A percentile compares a stretch with the other conserved stretches of the same genome.
Evolutionary conservation across 1,140 invertebrate species (phyloP).

Genomic region (Spodoptera litura): DNA sequence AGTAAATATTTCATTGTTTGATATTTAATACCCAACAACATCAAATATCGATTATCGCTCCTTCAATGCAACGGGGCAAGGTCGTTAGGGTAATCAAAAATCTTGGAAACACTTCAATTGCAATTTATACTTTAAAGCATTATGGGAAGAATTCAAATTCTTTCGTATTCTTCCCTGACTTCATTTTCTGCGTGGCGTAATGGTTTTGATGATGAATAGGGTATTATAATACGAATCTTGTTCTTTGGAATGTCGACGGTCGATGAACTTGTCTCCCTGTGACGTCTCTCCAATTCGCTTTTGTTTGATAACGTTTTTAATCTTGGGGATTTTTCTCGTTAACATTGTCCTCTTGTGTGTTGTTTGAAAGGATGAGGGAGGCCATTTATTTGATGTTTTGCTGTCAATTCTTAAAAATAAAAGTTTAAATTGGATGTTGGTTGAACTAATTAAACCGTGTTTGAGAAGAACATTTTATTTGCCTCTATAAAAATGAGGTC

Average conservation of each 20-base stretch:
- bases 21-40: slow-evolving; percentile 46
- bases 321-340: slow-evolving; percentile 13
- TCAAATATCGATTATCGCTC: slow-evolving; percentile 62
- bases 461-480: too few relatives aligned
- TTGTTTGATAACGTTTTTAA: slow-evolving; percentile 31
- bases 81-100: slow-evolving; percentile 53
- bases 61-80: slow-evolving; percentile 50
- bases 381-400: too few relatives aligned
- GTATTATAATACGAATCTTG: slow-evolving; percentile 42
- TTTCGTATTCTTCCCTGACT: background rate
- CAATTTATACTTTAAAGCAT: slow-evolving; percentile 17
- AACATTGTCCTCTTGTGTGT: background rate
- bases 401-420: too few relatives aligned
- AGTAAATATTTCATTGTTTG: slow-evolving; percentile 36
- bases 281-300: slow-evolving; percentile 23
- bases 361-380: background rate
- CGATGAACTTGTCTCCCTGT: slow-evolving; percentile 16
- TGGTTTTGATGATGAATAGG: slow-evolving; percentile 44
- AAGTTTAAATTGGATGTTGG: too few relatives aligned
- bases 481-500: too few relatives aligned
- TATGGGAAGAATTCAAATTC: slow-evolving; percentile 34
- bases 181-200: slow-evolving; percentile 41
- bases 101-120: slow-evolving; percentile 9
- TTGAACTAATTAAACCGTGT: too few relatives aligned
- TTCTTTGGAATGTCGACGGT: slow-evolving; percentile 26